Evolutionary conservation across 2,797 vertebrate genomes (phyloP).

Genomic region (Leuciscus waleckii): DNA sequence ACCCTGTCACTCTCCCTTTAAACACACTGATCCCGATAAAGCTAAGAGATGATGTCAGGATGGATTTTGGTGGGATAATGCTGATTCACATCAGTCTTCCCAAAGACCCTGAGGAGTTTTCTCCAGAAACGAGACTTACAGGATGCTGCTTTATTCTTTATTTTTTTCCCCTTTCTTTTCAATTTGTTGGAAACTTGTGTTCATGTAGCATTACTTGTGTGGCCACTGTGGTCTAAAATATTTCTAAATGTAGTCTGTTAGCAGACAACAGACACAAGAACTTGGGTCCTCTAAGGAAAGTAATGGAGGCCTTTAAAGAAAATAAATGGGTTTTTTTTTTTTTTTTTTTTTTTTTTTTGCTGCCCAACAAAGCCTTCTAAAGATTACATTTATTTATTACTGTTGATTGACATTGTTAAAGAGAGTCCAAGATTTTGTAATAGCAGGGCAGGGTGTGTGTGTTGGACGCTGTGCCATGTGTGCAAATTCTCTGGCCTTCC

Average conservation of each 20-base stretch:
- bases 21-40: slow-evolving; percentile 61
- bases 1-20: slow-evolving; percentile 55
- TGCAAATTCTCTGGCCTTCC: slow-evolving; percentile 72
- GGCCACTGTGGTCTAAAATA: slow-evolving; percentile 89
- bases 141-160: slow-evolving; percentile 69
- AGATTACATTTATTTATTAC: slow-evolving; percentile 78
- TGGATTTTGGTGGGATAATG: slow-evolving; percentile 45
- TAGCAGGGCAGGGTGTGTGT: slow-evolving; percentile 22
- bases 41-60: slow-evolving; percentile 58
- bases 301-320: no score
- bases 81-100: slow-evolving; percentile 70
- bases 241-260: slow-evolving; percentile 69
- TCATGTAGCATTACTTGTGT: slow-evolving; percentile 88
- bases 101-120: slow-evolving; percentile 53
- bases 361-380: slow-evolving; percentile 65
- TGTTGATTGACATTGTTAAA: slow-evolving; percentile 69
- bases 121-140: slow-evolving; percentile 57
- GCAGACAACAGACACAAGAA: slow-evolving; percentile 19
- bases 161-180: slow-evolving; percentile 66
- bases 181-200: slow-evolving; percentile 77
- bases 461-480: slow-evolving; percentile 80
- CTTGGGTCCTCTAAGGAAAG: not conserved
- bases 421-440: slow-evolving; percentile 82
- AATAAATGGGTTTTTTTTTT: no score
- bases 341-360: slow-evolving; percentile 26